Evolutionary conservation across 2,797 vertebrate genomes (phyloP).

Genomic region (Amazonetta brasiliensis): DNA sequence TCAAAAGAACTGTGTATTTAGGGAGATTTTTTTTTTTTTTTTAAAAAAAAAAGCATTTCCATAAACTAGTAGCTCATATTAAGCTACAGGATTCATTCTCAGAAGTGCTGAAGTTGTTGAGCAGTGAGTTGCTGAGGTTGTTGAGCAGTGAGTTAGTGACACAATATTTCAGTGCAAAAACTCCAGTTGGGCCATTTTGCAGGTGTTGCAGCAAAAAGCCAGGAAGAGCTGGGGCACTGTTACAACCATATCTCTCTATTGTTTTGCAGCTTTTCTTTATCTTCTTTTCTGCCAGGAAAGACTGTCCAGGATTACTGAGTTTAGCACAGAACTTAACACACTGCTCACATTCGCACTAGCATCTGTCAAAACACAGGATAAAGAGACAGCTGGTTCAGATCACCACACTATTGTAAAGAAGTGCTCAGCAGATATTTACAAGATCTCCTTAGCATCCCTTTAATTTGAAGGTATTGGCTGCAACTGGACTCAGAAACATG

Average conservation of each 20-base stretch:
- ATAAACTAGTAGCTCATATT: not conserved
- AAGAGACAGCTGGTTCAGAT: not conserved
- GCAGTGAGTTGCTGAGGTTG: not conserved
- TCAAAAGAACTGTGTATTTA: not conserved
- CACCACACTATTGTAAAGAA: not conserved
- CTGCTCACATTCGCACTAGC: not conserved
- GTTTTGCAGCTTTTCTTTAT: slow-evolving; percentile 37
- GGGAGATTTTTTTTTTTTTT: not conserved
- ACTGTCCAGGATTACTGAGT: not conserved
- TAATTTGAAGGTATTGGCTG: not conserved
- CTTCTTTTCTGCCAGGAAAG: slow-evolving; percentile 22
- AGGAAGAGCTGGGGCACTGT: not conserved
- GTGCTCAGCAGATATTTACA: not conserved
- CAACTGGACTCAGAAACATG: not conserved
- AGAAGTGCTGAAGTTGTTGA: slow-evolving; percentile 25
- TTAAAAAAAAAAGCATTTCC: not conserved
- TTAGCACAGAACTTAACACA: not conserved
- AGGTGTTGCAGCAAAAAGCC: slow-evolving; percentile 64
- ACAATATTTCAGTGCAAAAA: slow-evolving; percentile 14
- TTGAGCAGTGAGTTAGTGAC: slow-evolving; percentile 5
- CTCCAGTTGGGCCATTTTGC: slow-evolving; percentile 45
- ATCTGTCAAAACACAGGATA: not conserved
- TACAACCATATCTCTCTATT: not conserved
- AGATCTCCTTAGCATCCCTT: not conserved
- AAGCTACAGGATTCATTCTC: not conserved